Evolutionary conservation across 2,888 invertebrate genomes (phyloP), one percentile per base, ranked within the genome.

Genomic region (Elaeidobius kamerunicus): DNA sequence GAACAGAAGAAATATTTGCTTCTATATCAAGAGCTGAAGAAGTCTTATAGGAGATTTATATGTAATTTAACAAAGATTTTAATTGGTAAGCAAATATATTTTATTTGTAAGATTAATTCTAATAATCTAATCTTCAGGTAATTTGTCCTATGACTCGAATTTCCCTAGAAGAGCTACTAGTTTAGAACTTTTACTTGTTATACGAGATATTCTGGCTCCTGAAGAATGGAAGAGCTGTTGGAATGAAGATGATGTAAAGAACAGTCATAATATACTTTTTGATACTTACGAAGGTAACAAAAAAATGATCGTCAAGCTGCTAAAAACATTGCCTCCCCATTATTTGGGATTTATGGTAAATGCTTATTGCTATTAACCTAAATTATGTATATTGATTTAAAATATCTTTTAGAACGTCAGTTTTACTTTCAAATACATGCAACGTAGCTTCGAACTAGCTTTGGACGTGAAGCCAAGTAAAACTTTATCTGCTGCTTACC

Each of bases 271-370:
- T 30, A 62, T 69, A 32, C 35, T 69, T n/a, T 62, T 63, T 30
- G 91, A 92, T 66, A 82, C 85, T 7, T 92, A 88, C 63, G 91
- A 91, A 67, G 74, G 75, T 6, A 91, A 90, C 67, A 90, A 91
- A 67, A 75, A 74, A 1, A 68, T 84, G 47, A 83, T 85, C 0
- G 73, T 83, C 7, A 73, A 77, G 2, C 73, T 89, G 43, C 69
- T 88, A 7, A 70, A 70, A 11, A 62, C 68, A 18, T 63, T 74
- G 36, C 70, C 75, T 0, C 57, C 69, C 0, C 52, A 60, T 6
- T 55, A 63, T 40, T 63, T 76, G 32, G 65, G 66, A 58, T 69
- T 73, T 53, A 59, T 66, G 56, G 71, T 73, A 64, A 65, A 65
- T 67, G n/a, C 3, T 17, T 34, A 12, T 14, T 30, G 18, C 19